Conservation (phyloP, 2,888 invertebrate genomes). For the Orthosia cruda region DNA sequence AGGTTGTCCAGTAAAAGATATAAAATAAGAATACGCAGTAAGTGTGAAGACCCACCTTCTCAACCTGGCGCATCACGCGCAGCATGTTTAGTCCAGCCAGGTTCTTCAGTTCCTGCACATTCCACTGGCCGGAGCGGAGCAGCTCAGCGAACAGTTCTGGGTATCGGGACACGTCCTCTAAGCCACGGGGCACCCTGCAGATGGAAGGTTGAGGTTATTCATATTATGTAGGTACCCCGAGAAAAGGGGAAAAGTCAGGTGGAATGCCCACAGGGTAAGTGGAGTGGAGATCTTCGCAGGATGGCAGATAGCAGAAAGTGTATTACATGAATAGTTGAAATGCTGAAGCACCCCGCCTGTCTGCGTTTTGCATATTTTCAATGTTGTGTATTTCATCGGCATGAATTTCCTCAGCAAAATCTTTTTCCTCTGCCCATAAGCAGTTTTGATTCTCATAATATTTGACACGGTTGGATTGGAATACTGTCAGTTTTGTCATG, state of each 20-base stretch:
- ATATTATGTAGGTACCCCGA: not conserved
- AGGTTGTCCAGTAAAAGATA: not conserved
- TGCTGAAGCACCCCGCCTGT: not conserved
- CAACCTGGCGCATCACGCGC: constrained; percentile 92
- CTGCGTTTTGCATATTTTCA: constrained; percentile 5
- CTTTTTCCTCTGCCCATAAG: not conserved
- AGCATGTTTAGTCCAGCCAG: constrained; percentile 93
- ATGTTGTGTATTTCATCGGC: constrained; percentile 14
- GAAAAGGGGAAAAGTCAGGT: no score
- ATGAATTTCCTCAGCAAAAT: constrained; percentile 5
- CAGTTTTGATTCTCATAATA: not conserved
- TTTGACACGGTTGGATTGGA: not conserved
- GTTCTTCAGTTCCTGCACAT: constrained; percentile 92
- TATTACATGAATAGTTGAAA: not conserved
- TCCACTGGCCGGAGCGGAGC: constrained; percentile 92
- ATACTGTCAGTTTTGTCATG: not conserved
- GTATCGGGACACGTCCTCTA: constrained; percentile 94
- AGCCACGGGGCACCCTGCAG: constrained; percentile 92
- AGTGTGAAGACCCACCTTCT: constrained; percentile 85
- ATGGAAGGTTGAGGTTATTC: constrained; percentile 24
- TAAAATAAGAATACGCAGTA: not conserved
- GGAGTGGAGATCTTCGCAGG: no score
- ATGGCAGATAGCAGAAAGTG: no score
- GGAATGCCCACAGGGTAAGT: no score
- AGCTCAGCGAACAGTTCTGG: constrained; percentile 94